Percentiles rank a stretch among this genome's conserved stretches.
Conservation (phyloP, 2,888 invertebrate genomes). For the Netelia melanura region DNA sequence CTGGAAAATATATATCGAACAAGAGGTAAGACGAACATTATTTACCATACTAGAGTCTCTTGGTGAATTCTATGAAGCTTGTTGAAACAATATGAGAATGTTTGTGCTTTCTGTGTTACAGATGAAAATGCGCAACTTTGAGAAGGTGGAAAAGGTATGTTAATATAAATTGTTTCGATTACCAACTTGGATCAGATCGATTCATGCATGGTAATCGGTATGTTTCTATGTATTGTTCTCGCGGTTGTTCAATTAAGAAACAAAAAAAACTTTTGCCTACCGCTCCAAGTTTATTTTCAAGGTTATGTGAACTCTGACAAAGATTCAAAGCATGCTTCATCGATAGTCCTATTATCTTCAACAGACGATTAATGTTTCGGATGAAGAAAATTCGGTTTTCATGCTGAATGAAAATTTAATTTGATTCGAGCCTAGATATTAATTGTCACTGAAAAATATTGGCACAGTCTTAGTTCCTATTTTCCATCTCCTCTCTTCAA, state of each 20-base stretch:
- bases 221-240: conserved; percentile 62
- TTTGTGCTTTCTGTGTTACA: conserved; percentile 86
- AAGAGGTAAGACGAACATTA: conserved; percentile 95
- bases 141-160: conserved; percentile 99
- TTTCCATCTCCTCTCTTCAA: background rate
- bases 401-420: too few relatives aligned
- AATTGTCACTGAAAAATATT: too few relatives aligned
- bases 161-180: conserved; percentile 75
- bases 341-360: too few relatives aligned
- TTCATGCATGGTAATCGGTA: conserved; percentile 67
- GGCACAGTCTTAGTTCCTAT: too few relatives aligned
- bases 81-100: background rate
- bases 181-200: conserved; percentile 74
- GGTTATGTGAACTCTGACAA: too few relatives aligned
- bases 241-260: conserved; percentile 72
- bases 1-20: conserved; percentile 99
- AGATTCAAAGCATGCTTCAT: too few relatives aligned
- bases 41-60: background rate
- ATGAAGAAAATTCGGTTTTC: too few relatives aligned
- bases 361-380: too few relatives aligned
- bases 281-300: too few relatives aligned
- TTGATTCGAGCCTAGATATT: too few relatives aligned
- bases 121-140: conserved; percentile 99
- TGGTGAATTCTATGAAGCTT: background rate
- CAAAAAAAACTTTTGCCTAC: conserved; percentile 21